Base-by-base conservation (phyloP, 2,113 vertebrate species). In the Odontophorus gujanensis region DNA sequence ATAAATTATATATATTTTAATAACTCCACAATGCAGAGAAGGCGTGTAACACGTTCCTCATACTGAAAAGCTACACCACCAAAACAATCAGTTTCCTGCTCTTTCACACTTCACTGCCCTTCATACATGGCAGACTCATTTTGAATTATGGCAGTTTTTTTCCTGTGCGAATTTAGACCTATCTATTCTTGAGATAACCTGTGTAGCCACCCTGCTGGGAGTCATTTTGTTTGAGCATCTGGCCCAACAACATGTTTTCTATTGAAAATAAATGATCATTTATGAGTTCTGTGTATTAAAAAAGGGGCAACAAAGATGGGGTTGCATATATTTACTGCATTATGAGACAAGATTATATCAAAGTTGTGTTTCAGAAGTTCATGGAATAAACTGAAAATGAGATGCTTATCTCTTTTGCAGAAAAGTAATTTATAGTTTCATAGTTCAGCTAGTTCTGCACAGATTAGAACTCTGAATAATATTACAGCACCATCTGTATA, bases 211-310 rank as follows among this genome's bases (percentile, higher is more conserved):
- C 58, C 97, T 95, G 85, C 91, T 84, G 89, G 93, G 95, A 97
- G 34, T 79, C 34, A 95, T 88, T 96, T 90, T 92, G 47, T 93
- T 95, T 95, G 93, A 98, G 96, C 95, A 97, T 97, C 96, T 97
- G 97, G 96, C 95, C 84, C 79, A 85, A 89, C 68, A 93, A 97
- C 96, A 96, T 95, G 95, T 93, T 96, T 94, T 47, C 61, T 58
- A 73, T 43, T 68, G 95, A 79, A 97, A 97, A 92, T 90, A 90
- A 97, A 96, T 92, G 43, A 95, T 76, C 69, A 90, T 95, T 91
- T 95, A 93, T 78, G 75, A 96, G 63, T 82, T 77, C 65, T 42
- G 51, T 94, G 78, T 78, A 92, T 88, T 93, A 95, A 74, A 28
- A 81, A 83, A 87, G 19, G 53, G 14, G 20, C 7, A 2, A 68